Base-by-base conservation (phyloP, 2,888 invertebrate genomes). In the Allolobophora icterica region DNA sequence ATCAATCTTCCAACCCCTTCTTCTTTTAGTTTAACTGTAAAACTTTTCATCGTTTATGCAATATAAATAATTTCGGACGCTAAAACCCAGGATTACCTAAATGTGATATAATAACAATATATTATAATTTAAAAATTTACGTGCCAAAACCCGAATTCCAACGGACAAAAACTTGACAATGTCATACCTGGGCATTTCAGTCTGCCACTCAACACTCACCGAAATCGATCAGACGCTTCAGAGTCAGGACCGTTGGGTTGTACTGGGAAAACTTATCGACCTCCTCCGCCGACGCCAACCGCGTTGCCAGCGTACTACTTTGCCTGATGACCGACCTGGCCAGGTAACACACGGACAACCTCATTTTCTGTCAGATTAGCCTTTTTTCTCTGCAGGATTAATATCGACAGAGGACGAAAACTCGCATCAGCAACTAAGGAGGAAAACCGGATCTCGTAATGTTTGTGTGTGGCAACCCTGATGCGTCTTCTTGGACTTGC, bases 141-240 rank as follows among this genome's bases (percentile, higher is more conserved):
- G 30, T 34, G 42, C 35, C 1, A 89, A 34, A 89, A 30, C 11
- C 40, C 34, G 5, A 19, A 45, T 45, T 89, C 30, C 24, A 45
- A 40, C 45, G 0, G 90, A 42, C 8, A 45, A 30, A 42, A n/a
- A n/a, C 24, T 24, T 42, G 34, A 89, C 45, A 89, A 33, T 1
- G 11, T 34, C 38, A 89, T 34, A 45, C 21, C 34, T 34, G 33
- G 33, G 42, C 33, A 35, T 24, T 38, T 17, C 33, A n/a, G n/a
- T n/a, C 34, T 19, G 3, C 0, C 6, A 71, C n/a, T n/a, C n/a
- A n/a, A 35, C 5, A 52, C 90, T 90, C 38, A 92, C 92, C 92
- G 90, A 92, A 92, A 35, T 92, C 91, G 38, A 92, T 84, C 33
- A 92, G 92, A 89, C 92, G 90, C 40, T 92, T 84, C 30, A 92